These are phyloP conservation scores for Heliconius himera DNA, from an alignment of 1,140 invertebrate genomes.

Conservation along the genomic window DNA sequence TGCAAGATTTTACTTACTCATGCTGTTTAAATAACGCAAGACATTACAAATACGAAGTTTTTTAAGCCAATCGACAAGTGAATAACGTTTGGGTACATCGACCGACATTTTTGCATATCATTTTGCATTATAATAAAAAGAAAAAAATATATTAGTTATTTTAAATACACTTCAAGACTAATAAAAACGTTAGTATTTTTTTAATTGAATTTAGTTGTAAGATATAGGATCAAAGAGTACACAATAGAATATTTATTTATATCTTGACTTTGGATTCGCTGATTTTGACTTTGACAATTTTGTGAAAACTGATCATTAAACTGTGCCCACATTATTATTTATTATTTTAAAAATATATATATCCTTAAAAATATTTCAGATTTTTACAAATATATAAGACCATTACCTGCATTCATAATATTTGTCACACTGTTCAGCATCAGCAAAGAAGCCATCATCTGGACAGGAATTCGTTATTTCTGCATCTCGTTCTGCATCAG, in stretches of 20 bases:
- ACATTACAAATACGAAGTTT: conserved; percentile 23
- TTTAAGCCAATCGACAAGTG: conserved; percentile 17
- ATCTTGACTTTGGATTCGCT: too few species aligned
- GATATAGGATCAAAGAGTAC: neutral
- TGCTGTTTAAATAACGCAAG: conserved; percentile 25
- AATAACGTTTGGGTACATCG: conserved; percentile 20
- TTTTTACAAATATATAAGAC: neutral
- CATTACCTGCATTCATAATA: conserved; percentile 90
- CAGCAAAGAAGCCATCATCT: conserved; percentile 92
- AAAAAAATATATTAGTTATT: neutral
- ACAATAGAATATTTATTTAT: neutral
- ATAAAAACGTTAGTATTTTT: neutral
- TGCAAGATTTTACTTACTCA: conserved; percentile 24
- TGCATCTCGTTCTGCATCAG: conserved; percentile 60
- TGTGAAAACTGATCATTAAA: too few species aligned
- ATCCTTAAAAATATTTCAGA: too few species aligned
- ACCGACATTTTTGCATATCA: conserved; percentile 11
- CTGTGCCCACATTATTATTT: too few species aligned
- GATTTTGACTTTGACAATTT: too few species aligned
- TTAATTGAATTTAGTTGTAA: too few species aligned
- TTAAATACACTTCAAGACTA: neutral
- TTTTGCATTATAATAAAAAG: conserved; percentile 7
- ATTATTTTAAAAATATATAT: too few species aligned
- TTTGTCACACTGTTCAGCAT: conserved; percentile 94
- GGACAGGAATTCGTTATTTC: conserved; percentile 86